These are phyloP conservation scores for Melieria picta DNA, from an alignment of 2,888 invertebrate genomes.

Conservation along the genomic window DNA sequence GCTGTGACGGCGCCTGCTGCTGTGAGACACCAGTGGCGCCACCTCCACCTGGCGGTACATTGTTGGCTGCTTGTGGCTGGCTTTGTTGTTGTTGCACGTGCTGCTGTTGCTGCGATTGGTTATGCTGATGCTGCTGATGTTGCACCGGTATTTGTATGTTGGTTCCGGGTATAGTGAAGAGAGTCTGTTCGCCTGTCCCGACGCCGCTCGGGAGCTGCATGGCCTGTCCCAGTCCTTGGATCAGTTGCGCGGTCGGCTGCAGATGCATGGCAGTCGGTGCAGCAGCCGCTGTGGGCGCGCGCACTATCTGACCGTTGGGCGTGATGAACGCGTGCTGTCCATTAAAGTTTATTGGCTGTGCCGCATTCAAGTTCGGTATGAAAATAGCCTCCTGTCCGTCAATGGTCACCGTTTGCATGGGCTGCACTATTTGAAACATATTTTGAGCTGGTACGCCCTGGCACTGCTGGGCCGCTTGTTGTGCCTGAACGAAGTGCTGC, in stretches of 20 bases:
- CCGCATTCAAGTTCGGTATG: constrained; percentile 79
- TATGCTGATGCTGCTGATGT: constrained; percentile 51
- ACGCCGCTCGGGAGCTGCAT: constrained; percentile 74
- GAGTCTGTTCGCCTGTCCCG: constrained; percentile 63
- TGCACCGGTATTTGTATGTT: constrained; percentile 70
- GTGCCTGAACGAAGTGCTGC: constrained; percentile 53
- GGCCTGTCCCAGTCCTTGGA: constrained; percentile 76
- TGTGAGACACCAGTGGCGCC: constrained; percentile 33
- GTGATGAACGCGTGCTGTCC: constrained; percentile 69
- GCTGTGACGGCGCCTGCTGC: constrained; percentile 24
- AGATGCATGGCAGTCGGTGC: constrained; percentile 47
- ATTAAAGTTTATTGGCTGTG: constrained; percentile 69
- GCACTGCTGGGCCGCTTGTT: constrained; percentile 34
- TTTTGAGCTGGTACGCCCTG: constrained; percentile 54
- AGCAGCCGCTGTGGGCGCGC: constrained; percentile 69
- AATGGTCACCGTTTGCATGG: constrained; percentile 90
- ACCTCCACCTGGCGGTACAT: constrained; percentile 10
- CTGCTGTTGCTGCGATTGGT: constrained; percentile 54
- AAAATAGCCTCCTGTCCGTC: constrained; percentile 94
- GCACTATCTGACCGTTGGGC: constrained; percentile 77
- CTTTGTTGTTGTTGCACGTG: constrained; percentile 44
- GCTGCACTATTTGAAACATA: constrained; percentile 71
- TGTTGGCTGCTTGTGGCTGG: constrained; percentile 36
- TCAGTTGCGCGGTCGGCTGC: constrained; percentile 69
- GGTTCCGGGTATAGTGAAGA: constrained; percentile 71